phyloP scores from a whole-genome alignment of 1,140 invertebrate species.

The Drosophila murphyi region DNA sequence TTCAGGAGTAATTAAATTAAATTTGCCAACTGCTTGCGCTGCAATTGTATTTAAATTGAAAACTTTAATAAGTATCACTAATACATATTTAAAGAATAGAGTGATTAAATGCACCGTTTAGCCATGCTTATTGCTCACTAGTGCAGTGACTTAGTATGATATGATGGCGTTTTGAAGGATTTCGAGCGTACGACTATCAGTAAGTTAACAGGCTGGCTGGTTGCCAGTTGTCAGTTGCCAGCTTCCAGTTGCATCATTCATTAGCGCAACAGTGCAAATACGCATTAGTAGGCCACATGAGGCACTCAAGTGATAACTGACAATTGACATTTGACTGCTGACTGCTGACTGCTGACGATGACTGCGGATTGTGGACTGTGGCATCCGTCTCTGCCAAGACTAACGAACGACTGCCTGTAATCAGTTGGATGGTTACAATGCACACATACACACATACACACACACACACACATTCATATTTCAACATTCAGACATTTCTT shows the following conservation, averaged over 20 bases:
- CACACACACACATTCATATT: conserved; percentile 1
- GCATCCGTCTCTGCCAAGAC: conserved; percentile 17
- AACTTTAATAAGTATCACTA: no score
- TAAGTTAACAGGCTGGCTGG: conserved; percentile 40
- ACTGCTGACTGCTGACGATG: conserved; percentile 17
- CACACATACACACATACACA: conserved; percentile 3
- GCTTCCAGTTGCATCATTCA: conserved; percentile 63
- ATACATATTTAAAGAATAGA: no score
- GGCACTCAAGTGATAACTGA: conserved; percentile 72
- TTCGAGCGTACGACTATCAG: conserved; percentile 32
- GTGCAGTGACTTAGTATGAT: no score
- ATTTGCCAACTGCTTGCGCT: no score
- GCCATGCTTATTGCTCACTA: no score
- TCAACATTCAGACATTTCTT: not conserved
- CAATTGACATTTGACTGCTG: conserved; percentile 58
- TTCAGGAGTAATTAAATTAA: no score
- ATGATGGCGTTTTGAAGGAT: conserved; percentile 1
- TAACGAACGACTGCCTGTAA: conserved; percentile 15
- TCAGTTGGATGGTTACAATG: conserved; percentile 24
- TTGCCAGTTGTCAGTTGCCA: conserved; percentile 30
- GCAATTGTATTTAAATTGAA: no score
- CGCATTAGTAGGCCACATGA: conserved; percentile 72
- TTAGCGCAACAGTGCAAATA: conserved; percentile 61
- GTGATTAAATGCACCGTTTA: no score
- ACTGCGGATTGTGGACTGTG: conserved; percentile 34